Evolutionary conservation across 2,888 invertebrate species (phyloP).

Genomic region (Siphonodentalium dalli): DNA sequence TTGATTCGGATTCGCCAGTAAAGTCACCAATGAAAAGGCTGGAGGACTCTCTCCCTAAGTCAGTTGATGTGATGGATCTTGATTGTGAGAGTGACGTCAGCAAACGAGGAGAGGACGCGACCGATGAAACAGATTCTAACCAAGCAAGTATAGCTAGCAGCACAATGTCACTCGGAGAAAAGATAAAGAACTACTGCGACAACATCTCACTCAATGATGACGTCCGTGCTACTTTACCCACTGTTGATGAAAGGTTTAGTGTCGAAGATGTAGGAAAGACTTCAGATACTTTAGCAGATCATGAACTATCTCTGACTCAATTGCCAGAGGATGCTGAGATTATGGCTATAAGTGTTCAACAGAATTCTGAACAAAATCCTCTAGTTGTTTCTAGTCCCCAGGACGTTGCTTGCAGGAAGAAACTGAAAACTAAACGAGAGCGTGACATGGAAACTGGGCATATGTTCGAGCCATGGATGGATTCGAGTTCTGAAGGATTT

Average conservation of each 20-base stretch:
- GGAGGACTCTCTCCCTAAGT: too few relatives aligned
- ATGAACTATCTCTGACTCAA: too few relatives aligned
- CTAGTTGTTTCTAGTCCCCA: too few relatives aligned
- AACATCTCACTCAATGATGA: conserved; percentile 1
- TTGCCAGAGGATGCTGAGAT: not conserved
- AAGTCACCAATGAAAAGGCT: too few relatives aligned
- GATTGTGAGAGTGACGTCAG: not conserved
- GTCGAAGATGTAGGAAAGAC: conserved; percentile 8
- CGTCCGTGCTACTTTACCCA: not conserved
- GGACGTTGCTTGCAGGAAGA: too few relatives aligned
- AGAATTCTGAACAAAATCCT: not conserved
- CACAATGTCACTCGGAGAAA: conserved; percentile 36
- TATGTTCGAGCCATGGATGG: conserved; percentile 35
- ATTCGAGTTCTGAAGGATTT: conserved; percentile 38
- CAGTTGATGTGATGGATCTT: conserved; percentile 7
- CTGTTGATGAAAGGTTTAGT: conserved; percentile 24
- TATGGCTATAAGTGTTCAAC: not conserved
- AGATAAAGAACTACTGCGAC: conserved; percentile 28
- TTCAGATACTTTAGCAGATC: too few relatives aligned
- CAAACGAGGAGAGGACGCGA: not conserved
- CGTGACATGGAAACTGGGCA: conserved; percentile 34
- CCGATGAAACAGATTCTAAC: conserved; percentile 30
- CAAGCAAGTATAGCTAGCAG: conserved; percentile 35
- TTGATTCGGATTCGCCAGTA: too few relatives aligned
- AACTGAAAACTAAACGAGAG: conserved; percentile 37